Evolutionary conservation across 2,888 invertebrate species (phyloP).

Genomic region (Pristionchus exspectatus): DNA sequence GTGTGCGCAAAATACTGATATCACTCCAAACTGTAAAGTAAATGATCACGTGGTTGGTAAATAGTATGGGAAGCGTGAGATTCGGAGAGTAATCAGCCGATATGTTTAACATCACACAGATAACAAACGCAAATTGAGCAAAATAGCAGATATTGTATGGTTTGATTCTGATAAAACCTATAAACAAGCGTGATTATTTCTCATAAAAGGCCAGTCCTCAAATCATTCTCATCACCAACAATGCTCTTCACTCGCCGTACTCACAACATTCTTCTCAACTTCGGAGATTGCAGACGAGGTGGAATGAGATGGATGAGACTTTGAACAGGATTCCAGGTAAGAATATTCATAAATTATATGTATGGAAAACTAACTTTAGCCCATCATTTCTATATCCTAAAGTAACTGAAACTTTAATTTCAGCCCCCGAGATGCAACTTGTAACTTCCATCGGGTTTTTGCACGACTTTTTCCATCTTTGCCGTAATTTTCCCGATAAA

Average conservation of each 20-base stretch:
- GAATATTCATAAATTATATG: background rate
- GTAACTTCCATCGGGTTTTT: background rate
- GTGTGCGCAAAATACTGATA: too few relatives aligned
- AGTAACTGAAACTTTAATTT: background rate
- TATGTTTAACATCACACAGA: too few relatives aligned
- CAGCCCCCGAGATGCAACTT: background rate
- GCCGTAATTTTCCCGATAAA: too few relatives aligned
- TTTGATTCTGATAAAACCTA: background rate
- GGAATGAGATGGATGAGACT: slow-evolving; percentile 8
- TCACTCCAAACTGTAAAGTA: background rate
- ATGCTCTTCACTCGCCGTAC: background rate
- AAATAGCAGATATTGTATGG: background rate
- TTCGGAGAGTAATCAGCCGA: too few relatives aligned
- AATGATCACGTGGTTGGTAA: background rate
- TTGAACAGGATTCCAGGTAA: background rate
- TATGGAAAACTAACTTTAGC: too few relatives aligned
- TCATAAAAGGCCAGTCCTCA: too few relatives aligned
- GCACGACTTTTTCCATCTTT: background rate
- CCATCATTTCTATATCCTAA: too few relatives aligned
- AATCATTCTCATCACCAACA: background rate
- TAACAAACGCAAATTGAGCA: too few relatives aligned
- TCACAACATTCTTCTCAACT: too few relatives aligned
- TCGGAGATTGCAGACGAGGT: background rate
- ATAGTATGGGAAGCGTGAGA: too few relatives aligned
- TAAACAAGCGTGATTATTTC: too few relatives aligned